Percentiles rank a stretch among this genome's conserved stretches.
These are phyloP conservation scores for Stomatorhinus ivindoensis DNA, from an alignment of 2,113 vertebrate genomes.

Conservation along the genomic window DNA sequence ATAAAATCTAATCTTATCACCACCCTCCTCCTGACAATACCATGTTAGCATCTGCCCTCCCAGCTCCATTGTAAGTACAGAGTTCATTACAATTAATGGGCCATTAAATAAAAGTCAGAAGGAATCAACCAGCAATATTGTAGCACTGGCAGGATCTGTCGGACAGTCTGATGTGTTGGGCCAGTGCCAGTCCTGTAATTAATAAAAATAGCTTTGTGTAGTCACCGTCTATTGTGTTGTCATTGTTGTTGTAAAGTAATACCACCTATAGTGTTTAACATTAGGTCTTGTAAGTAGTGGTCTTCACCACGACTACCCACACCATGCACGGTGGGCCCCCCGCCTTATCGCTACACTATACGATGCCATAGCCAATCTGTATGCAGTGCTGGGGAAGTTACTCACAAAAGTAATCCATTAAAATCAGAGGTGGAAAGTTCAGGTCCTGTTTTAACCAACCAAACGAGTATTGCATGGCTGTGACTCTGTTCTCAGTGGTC, in stretches of 20 bases:
- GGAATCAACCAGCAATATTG: conserved; percentile 55
- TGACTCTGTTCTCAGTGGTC: background rate
- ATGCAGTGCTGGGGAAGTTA: background rate
- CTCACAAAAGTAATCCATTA: background rate
- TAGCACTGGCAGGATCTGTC: conserved; percentile 44
- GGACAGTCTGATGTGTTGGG: background rate
- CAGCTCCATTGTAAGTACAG: conserved; percentile 39
- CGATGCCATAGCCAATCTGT: background rate
- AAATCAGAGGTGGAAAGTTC: background rate
- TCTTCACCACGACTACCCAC: background rate
- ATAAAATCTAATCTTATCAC: background rate
- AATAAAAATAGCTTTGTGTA: background rate
- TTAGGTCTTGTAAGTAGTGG: background rate
- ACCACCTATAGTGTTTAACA: background rate
- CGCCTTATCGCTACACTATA: background rate
- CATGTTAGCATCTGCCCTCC: conserved; percentile 39
- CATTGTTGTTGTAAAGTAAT: background rate
- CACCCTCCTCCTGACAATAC: conserved; percentile 35
- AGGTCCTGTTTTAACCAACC: background rate
- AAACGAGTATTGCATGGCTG: background rate
- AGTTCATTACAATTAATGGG: conserved; percentile 69
- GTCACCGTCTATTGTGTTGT: background rate
- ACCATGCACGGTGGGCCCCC: background rate
- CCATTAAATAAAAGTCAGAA: conserved; percentile 69
- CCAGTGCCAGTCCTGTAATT: background rate